A percentile compares a stretch with the other conserved stretches of the same genome.
These are phyloP conservation scores for Sarcophaga peregrina DNA, from an alignment of 1,140 invertebrate species.

Conservation along the genomic window DNA sequence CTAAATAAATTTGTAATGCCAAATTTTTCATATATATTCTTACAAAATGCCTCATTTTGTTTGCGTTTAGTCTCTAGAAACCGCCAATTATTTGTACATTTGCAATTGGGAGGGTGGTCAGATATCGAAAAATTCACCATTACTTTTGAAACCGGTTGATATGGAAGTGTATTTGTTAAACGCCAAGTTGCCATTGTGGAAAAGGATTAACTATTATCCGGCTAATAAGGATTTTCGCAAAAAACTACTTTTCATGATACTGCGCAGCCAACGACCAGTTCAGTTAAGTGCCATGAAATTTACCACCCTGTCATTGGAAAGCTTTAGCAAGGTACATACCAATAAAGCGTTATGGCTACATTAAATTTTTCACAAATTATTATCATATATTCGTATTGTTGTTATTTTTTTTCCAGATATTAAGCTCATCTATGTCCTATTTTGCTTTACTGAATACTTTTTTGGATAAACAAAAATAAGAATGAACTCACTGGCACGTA, in stretches of 20 bases:
- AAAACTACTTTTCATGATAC: slow-evolving; percentile 59
- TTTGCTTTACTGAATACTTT: slow-evolving; percentile 53
- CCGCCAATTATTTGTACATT: slow-evolving; percentile 55
- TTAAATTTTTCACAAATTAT: neutral
- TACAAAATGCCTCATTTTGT: neutral
- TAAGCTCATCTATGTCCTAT: slow-evolving; percentile 62
- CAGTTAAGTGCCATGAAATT: slow-evolving; percentile 63
- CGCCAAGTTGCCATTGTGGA: neutral
- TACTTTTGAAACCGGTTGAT: neutral
- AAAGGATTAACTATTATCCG: neutral
- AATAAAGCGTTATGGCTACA: neutral
- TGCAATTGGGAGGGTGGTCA: slow-evolving; percentile 56
- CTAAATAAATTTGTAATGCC: neutral
- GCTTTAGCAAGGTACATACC: slow-evolving; percentile 56
- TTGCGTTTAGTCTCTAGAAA: slow-evolving; percentile 50
- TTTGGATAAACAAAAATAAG: slow-evolving; percentile 28
- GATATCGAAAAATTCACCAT: neutral
- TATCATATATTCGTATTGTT: neutral
- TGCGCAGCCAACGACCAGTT: slow-evolving; percentile 60
- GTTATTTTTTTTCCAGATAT: neutral
- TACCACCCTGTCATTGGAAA: slow-evolving; percentile 59
- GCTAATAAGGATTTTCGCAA: slow-evolving; percentile 50
- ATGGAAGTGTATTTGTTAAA: neutral
- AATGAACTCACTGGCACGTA: too few relatives aligned
- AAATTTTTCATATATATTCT: neutral